Conservation (phyloP, 2,888 invertebrate species). For the Agrotis ipsilon region DNA sequence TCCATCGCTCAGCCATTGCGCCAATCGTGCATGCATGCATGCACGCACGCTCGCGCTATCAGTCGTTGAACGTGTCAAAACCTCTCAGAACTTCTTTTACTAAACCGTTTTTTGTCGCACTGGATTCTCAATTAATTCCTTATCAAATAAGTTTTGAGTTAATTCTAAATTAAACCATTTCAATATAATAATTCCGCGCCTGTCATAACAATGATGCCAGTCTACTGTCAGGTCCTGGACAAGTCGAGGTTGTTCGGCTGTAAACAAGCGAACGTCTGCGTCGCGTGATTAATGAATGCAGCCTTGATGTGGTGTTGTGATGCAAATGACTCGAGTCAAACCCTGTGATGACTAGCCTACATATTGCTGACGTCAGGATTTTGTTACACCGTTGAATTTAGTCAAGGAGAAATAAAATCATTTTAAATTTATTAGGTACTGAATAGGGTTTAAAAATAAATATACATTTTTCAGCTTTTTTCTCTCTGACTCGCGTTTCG, state of each 20-base stretch:
- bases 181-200: background rate
- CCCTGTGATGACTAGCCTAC: slow-evolving; percentile 76
- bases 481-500: no score
- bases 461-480: no score
- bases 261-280: slow-evolving; percentile 58
- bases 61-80: no score
- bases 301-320: slow-evolving; percentile 75
- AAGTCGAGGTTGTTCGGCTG: slow-evolving; percentile 30
- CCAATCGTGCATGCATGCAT: no score
- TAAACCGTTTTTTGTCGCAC: background rate
- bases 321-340: slow-evolving; percentile 80
- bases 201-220: background rate
- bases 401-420: background rate
- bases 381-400: slow-evolving; percentile 62
- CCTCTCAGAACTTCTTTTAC: no score
- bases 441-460: no score
- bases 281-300: slow-evolving; percentile 77
- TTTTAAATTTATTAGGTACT: no score
- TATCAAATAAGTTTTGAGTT: background rate
- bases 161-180: background rate
- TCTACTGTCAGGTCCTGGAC: slow-evolving; percentile 19
- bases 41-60: no score
- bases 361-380: slow-evolving; percentile 63
- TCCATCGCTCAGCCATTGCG: no score
- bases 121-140: background rate